Percentiles rank a stretch among this genome's conserved stretches.
phyloP scores from a whole-genome alignment of 2,888 invertebrate genomes.

The Sylvicola cinctus region DNA sequence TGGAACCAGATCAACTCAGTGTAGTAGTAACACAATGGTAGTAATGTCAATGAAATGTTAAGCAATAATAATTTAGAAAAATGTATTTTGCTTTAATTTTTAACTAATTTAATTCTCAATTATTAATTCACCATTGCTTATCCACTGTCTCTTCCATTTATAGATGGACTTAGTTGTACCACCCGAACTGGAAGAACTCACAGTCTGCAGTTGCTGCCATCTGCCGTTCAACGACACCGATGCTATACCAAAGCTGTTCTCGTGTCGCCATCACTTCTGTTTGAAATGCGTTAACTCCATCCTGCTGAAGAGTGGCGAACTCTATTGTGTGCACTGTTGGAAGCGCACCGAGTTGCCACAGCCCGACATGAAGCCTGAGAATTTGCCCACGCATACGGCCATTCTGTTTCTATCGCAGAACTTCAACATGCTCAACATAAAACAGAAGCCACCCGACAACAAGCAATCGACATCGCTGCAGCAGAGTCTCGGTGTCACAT shows the following conservation, averaged over 20 bases:
- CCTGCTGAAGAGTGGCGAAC: constrained; percentile 42
- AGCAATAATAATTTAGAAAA: too few species aligned
- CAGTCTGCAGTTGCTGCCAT: constrained; percentile 54
- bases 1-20: too few species aligned
- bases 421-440: constrained; percentile 22
- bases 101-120: neutral
- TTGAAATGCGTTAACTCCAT: constrained; percentile 49
- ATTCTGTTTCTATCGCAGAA: constrained; percentile 44
- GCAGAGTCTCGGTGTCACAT: too few species aligned
- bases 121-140: too few species aligned
- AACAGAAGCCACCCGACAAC: constrained; percentile 19
- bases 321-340: constrained; percentile 55
- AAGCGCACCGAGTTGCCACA: constrained; percentile 42
- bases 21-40: too few species aligned
- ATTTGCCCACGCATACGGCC: constrained; percentile 44
- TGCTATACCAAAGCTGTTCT: constrained; percentile 48
- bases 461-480: constrained; percentile 2
- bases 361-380: constrained; percentile 42
- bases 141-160: constrained; percentile 4
- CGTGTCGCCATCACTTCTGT: constrained; percentile 60
- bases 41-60: too few species aligned
- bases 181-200: constrained; percentile 51
- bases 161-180: constrained; percentile 38
- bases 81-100: too few species aligned
- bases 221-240: constrained; percentile 52